Conservation (phyloP, 2,797 vertebrate genomes). For the Acanthornis magna region DNA sequence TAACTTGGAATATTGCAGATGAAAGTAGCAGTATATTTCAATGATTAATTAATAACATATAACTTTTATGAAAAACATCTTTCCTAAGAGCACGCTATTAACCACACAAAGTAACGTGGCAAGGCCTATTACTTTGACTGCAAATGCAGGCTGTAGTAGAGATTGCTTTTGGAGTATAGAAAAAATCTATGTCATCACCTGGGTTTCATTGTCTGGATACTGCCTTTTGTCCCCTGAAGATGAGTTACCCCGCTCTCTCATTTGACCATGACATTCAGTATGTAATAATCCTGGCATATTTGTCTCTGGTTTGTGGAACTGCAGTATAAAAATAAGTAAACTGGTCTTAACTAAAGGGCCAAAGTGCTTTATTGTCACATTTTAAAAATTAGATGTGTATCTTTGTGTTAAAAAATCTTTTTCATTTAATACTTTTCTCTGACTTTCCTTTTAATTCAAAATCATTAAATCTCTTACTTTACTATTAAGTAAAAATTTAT, state of each 20-base stretch:
- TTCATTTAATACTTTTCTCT: background rate
- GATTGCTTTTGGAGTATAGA: background rate
- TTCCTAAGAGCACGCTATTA: background rate
- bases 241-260: background rate
- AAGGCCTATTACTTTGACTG: background rate
- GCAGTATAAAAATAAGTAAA: background rate
- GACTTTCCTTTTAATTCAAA: background rate
- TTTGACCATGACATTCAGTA: background rate
- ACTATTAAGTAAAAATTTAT: background rate
- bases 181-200: background rate
- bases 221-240: background rate
- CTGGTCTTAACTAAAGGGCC: background rate
- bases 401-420: background rate
- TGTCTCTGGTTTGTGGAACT: background rate
- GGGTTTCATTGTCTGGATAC: background rate
- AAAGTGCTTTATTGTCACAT: background rate
- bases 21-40: background rate
- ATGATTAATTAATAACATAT: constrained; percentile 17
- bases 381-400: background rate
- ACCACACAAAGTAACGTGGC: background rate
- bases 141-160: background rate
- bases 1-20: background rate
- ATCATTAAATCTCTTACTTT: background rate
- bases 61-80: background rate
- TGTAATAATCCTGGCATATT: background rate